Percentiles rank a stretch among this genome's conserved stretches.
Evolutionary conservation across 2,797 vertebrate genomes (phyloP).

Genomic region (Characodon lateralis): DNA sequence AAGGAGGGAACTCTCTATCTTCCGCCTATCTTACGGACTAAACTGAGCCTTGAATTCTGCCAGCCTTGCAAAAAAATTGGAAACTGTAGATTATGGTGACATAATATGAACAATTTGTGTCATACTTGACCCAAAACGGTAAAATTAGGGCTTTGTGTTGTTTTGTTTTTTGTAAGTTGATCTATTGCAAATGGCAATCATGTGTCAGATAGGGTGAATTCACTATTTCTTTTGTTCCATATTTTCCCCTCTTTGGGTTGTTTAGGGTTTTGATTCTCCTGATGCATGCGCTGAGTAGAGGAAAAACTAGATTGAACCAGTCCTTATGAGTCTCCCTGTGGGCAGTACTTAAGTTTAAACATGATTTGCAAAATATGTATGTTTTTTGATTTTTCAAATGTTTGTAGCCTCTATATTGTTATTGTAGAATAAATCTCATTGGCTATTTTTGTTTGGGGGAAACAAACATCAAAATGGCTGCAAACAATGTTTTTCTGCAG

Average conservation of each 20-base stretch:
- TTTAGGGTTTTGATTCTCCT: slow-evolving; percentile 68
- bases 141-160: slow-evolving; percentile 74
- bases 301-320: slow-evolving; percentile 69
- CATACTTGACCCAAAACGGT: slow-evolving; percentile 80
- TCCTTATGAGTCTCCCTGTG: slow-evolving; percentile 58
- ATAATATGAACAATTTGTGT: slow-evolving; percentile 74
- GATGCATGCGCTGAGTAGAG: slow-evolving; percentile 78
- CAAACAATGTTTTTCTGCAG: slow-evolving; percentile 60
- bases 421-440: slow-evolving; percentile 77
- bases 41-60: slow-evolving; percentile 78
- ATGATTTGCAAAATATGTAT: slow-evolving; percentile 75
- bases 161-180: slow-evolving; percentile 64
- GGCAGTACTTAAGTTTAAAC: slow-evolving; percentile 70
- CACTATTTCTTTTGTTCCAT: slow-evolving; percentile 45
- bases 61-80: slow-evolving; percentile 75
- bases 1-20: slow-evolving; percentile 65
- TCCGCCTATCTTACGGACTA: slow-evolving; percentile 67
- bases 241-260: slow-evolving; percentile 53
- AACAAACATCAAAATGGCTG: slow-evolving; percentile 76
- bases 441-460: slow-evolving; percentile 73
- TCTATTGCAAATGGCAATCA: slow-evolving; percentile 86
- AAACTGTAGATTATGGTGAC: slow-evolving; percentile 73
- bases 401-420: slow-evolving; percentile 78
- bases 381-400: slow-evolving; percentile 74
- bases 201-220: slow-evolving; percentile 68